Percentiles rank a stretch among this genome's conserved stretches.
phyloP scores from a whole-genome alignment of 2,888 invertebrate genomes.

The Bombylius major region DNA sequence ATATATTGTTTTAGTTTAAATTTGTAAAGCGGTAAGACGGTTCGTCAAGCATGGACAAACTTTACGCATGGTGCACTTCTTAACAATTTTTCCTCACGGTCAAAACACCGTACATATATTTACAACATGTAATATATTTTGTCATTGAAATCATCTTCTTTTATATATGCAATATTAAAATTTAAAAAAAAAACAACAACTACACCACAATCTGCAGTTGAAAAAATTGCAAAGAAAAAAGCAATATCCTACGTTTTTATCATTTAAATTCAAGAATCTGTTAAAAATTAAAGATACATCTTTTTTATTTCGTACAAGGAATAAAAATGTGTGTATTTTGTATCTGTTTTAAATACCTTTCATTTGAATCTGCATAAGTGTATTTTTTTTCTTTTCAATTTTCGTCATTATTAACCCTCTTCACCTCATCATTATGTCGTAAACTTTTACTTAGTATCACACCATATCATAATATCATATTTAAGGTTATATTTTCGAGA shows the following conservation, averaged over 20 bases:
- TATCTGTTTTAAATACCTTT: too few relatives aligned
- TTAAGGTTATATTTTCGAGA: not conserved
- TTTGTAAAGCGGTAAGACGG: not conserved
- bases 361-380: too few relatives aligned
- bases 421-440: too few relatives aligned
- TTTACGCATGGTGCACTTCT: constrained; percentile 7
- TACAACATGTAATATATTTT: not conserved
- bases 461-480: not conserved
- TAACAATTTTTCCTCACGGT: not conserved
- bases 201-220: too few relatives aligned
- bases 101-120: not conserved
- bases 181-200: not conserved
- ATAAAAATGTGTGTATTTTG: too few relatives aligned
- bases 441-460: too few relatives aligned
- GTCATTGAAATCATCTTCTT: not conserved
- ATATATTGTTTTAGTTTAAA: not conserved
- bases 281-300: not conserved
- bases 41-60: constrained; percentile 8
- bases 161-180: not conserved
- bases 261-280: not conserved
- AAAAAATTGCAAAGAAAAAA: not conserved
- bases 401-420: not conserved
- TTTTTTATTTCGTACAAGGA: not conserved
- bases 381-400: not conserved
- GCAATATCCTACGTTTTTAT: not conserved